These are phyloP conservation scores for Gymnocypris eckloni DNA, from an alignment of 2,797 vertebrate species.

Conservation along the genomic window DNA sequence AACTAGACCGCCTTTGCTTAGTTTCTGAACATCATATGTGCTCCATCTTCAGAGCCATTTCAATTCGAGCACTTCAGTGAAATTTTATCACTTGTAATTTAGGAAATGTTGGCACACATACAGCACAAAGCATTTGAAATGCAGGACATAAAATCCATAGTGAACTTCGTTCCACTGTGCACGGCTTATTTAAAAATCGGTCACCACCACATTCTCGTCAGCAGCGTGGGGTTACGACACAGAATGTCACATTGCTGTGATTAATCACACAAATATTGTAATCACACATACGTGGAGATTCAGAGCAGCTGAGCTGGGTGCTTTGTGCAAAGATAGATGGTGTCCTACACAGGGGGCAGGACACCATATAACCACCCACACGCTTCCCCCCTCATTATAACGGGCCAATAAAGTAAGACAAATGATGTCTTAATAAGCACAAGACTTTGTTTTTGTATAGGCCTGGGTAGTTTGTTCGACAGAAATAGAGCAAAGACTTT, in stretches of 20 bases:
- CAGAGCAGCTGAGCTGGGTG: constrained; percentile 28
- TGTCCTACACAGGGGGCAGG: constrained; percentile 31
- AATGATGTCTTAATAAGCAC: constrained; percentile 45
- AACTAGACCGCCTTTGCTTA: neutral
- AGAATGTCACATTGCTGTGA: constrained; percentile 25
- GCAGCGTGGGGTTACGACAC: constrained; percentile 9
- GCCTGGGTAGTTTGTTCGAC: constrained; percentile 18
- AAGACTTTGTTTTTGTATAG: neutral
- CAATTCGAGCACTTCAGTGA: constrained; percentile 18
- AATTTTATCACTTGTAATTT: constrained; percentile 5
- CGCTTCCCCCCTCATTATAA: constrained; percentile 32
- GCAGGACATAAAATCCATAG: constrained; percentile 22
- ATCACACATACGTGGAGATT: constrained; percentile 40
- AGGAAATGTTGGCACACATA: constrained; percentile 16
- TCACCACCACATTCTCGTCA: constrained; percentile 1
- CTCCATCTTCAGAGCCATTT: constrained; percentile 7
- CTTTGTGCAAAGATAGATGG: constrained; percentile 45
- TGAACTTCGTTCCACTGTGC: constrained; percentile 15
- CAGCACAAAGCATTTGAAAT: neutral
- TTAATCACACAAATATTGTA: constrained; percentile 49
- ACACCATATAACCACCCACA: constrained; percentile 37
- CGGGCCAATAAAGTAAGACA: constrained; percentile 24
- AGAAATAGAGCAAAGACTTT: constrained; percentile 25
- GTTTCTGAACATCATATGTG: neutral
- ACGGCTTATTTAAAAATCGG: constrained; percentile 27